Evolutionary conservation across 2,113 vertebrate genomes (phyloP).

Genomic region (Prolemur simus): DNA sequence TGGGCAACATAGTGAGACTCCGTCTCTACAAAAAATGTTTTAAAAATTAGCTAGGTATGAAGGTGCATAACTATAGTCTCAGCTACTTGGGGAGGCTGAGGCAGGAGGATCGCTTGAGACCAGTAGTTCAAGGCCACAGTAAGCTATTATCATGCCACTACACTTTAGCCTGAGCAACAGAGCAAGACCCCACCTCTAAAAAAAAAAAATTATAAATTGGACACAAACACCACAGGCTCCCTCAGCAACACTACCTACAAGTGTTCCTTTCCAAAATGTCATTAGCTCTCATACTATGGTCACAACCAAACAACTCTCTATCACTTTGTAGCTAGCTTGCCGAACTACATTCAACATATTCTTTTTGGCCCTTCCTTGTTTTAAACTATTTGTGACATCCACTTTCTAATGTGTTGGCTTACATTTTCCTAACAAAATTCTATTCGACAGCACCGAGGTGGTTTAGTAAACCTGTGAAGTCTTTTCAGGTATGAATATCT

Average conservation of each 20-base stretch:
- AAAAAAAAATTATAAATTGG: neutral
- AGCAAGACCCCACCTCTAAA: no score
- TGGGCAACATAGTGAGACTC: no score
- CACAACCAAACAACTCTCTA: neutral
- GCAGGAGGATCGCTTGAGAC: no score
- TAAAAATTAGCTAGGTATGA: no score
- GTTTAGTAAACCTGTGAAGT: neutral
- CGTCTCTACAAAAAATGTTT: no score
- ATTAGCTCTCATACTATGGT: neutral
- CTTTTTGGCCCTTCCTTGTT: neutral
- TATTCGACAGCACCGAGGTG: neutral
- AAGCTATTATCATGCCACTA: no score
- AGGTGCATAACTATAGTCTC: no score
- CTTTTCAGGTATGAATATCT: neutral
- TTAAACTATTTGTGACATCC: neutral
- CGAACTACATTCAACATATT: neutral
- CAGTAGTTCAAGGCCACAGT: no score
- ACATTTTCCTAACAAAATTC: slow-evolving; percentile 46
- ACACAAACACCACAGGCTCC: neutral
- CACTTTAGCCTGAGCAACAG: no score
- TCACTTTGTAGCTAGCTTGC: neutral
- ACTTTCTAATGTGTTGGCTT: neutral
- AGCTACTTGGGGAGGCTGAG: no score
- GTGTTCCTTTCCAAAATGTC: neutral
- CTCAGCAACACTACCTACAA: neutral